Evolutionary conservation across 1,140 invertebrate genomes (phyloP).

Genomic region (Solenopsis invicta): DNA sequence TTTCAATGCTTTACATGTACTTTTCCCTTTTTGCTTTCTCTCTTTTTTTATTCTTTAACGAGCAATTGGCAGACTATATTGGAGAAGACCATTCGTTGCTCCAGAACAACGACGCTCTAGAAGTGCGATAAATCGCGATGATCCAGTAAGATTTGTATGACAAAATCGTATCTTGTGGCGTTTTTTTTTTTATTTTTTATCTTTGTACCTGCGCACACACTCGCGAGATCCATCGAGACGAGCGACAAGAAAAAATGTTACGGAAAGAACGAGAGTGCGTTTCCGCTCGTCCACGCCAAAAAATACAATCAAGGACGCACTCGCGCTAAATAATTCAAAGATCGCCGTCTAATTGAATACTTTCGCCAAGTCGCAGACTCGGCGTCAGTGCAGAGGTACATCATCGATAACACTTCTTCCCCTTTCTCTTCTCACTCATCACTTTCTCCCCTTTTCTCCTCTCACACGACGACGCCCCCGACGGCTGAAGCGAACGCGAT

Average conservation of each 20-base stretch:
- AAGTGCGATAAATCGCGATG: slow-evolving; percentile 1
- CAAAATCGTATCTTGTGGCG: slow-evolving; percentile 46
- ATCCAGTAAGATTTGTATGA: slow-evolving; percentile 37
- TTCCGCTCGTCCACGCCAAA: slow-evolving; percentile 34
- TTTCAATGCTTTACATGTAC: background rate
- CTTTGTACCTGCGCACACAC: slow-evolving; percentile 58
- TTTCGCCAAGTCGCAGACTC: slow-evolving; percentile 41
- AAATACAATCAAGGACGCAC: slow-evolving; percentile 52
- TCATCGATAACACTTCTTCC: slow-evolving; percentile 42
- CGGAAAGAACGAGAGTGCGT: slow-evolving; percentile 28
- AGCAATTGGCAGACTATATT: slow-evolving; percentile 48
- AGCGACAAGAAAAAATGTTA: slow-evolving; percentile 54
- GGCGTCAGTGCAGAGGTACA: slow-evolving; percentile 40
- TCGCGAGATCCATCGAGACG: slow-evolving; percentile 59
- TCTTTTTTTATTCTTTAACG: slow-evolving; percentile 3
- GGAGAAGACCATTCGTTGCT: background rate
- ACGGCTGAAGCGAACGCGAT: slow-evolving; percentile 31
- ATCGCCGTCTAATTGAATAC: slow-evolving; percentile 41
- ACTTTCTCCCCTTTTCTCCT: too few species aligned
- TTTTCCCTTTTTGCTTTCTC: background rate
- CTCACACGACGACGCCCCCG: slow-evolving; percentile 5
- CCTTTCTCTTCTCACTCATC: background rate
- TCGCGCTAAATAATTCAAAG: slow-evolving; percentile 42
- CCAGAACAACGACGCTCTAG: background rate
- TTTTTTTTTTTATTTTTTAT: slow-evolving; percentile 18